A percentile compares a stretch with the other conserved stretches of the same genome.
phyloP scores from a whole-genome alignment of 2,113 vertebrate species.

The Piaya cayana region DNA sequence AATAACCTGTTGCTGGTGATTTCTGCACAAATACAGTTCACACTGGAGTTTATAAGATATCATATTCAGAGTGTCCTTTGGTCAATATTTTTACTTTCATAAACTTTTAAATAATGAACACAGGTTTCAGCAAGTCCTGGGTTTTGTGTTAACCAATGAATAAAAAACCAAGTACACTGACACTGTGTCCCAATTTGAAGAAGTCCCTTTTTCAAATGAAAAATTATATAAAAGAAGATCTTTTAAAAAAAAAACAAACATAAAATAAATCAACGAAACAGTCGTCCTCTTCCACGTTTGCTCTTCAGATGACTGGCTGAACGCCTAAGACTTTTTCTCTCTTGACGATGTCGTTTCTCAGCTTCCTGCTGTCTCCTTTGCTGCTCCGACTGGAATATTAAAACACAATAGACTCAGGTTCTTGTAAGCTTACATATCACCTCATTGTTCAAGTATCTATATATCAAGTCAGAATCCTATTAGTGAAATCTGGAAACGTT shows the following conservation, averaged over 20 bases:
- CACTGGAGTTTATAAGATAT: background rate
- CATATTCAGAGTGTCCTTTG: background rate
- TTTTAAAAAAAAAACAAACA: background rate
- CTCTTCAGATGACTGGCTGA: conserved; percentile 85
- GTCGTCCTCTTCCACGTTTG: conserved; percentile 59
- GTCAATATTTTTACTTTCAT: background rate
- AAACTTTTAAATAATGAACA: background rate
- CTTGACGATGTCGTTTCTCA: conserved; percentile 86
- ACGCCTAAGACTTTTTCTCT: conserved; percentile 88
- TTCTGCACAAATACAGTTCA: background rate
- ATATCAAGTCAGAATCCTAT: background rate
- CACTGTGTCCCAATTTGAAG: background rate
- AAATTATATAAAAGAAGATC: background rate
- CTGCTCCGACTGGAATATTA: conserved; percentile 84
- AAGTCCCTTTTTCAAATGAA: background rate
- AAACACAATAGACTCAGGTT: conserved; percentile 10
- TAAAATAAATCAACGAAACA: conserved; percentile 51
- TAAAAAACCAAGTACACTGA: background rate
- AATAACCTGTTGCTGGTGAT: background rate
- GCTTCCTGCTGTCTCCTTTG: conserved; percentile 88
- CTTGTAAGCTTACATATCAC: background rate
- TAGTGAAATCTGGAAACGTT: background rate
- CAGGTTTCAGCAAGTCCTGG: background rate
- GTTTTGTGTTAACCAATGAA: background rate
- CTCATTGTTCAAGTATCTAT: background rate